phyloP scores from a whole-genome alignment of 2,113 vertebrate species.

The Entelurus aequoreus region DNA sequence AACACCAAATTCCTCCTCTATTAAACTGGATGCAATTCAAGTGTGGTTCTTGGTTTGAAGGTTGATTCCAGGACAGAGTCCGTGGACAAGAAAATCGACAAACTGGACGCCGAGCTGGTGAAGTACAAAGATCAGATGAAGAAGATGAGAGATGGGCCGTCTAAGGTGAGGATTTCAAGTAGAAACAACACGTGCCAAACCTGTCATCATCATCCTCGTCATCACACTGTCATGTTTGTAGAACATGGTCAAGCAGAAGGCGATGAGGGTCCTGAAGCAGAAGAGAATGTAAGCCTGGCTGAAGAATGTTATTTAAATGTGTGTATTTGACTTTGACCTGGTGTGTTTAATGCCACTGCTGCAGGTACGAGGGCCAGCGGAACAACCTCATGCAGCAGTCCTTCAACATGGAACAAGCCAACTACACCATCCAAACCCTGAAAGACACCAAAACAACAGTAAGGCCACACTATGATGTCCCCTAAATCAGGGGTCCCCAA shows the following conservation, averaged over 20 bases:
- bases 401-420: slow-evolving; percentile 99
- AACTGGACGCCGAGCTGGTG: slow-evolving; percentile 86
- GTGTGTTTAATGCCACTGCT: neutral
- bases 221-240: slow-evolving; percentile 36
- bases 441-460: slow-evolving; percentile 99
- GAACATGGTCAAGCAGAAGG: slow-evolving; percentile 99
- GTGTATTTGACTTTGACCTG: neutral
- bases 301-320: too few relatives aligned
- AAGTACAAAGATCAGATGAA: slow-evolving; percentile 99
- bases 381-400: slow-evolving; percentile 96
- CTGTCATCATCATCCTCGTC: neutral
- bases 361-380: slow-evolving; percentile 92
- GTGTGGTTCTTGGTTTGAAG: slow-evolving; percentile 49
- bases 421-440: slow-evolving; percentile 94
- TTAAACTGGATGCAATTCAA: too few relatives aligned
- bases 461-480: slow-evolving; percentile 28
- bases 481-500: neutral
- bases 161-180: slow-evolving; percentile 77
- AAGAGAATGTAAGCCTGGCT: slow-evolving; percentile 86
- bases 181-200: neutral
- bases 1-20: too few relatives aligned
- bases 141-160: slow-evolving; percentile 97
- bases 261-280: slow-evolving; percentile 92
- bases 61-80: slow-evolving; percentile 92
- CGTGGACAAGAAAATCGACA: slow-evolving; percentile 92